Evolutionary conservation across 2,113 vertebrate genomes (phyloP), one percentile per base, ranked within the genome.

Genomic region (Suricata suricatta): DNA sequence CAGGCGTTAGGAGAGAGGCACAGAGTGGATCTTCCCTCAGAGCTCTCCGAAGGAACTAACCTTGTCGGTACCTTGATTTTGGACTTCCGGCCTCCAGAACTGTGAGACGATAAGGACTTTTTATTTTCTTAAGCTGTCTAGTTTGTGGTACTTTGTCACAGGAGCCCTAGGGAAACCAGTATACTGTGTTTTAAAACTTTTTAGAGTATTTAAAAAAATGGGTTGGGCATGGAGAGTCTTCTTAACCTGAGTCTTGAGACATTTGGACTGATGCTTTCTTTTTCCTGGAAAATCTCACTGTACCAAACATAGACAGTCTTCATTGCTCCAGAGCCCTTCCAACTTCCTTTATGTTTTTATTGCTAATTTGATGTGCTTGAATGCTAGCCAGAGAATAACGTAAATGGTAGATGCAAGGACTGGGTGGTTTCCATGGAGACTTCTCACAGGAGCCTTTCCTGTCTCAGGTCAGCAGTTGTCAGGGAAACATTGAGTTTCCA

Each of bases 381-480:
- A 97, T 96, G 96, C 72, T 89, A 97, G 89, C 92, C 93, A 96
- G 35, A 93, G 69, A 84, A 72, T 93, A 97, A 97, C 79, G 96
- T 93, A 94, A 96, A 93, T 93, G 96, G 96, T 87, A 83, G 93
- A 92, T 93, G 80, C 35, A 71, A 76, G 38, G 50, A 87, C 69
- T 97, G 47, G 54, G 44, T 96, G 90, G 92, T 98, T 98, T 96
- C 95, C 90, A 76, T 97, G 94, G 96, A 96, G 90, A 98, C 90
- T 92, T 97, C 38, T 47, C 66, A 11, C 69, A 86, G 57, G 63
- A 91, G 35, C 14, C 89, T 38, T 93, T 54, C 66, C 68, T 94
- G 92, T 93, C 60, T 97, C 50, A 84, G 76, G 97, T 95, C 71
- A 97, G 31, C 96, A 98, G 87, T 97, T 96, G 96, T 96, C 97